Base-by-base conservation (phyloP, 2,797 vertebrate genomes). In the Enteromius argenteus region DNA sequence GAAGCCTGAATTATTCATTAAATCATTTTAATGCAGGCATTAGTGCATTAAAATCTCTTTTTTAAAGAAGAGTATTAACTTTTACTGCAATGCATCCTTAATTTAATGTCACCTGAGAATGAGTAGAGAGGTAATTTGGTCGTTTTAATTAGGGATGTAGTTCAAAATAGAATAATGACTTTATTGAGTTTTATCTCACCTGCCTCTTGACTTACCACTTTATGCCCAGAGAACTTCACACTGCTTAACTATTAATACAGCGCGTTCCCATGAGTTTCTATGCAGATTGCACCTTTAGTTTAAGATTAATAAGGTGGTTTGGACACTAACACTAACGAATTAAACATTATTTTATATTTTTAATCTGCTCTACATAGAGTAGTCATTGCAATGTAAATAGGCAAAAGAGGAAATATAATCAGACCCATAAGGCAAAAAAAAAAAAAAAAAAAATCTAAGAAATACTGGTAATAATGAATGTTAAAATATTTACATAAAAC, bases 21-120 rank as follows among this genome's bases (percentile, higher is more conserved):
- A 93, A 93, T 93, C 86, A 91, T 91, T 93, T 92, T 90, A 91
- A 93, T 91, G 87, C 75, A 87, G 81, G 86, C 46, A 87, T 93
- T 91, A 91, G 82, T 62, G 56, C n/a, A 72, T 4, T 66, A 53
- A 71, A 62, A 82, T 23, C 88, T 85, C 60, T 93, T 92, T 81
- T 86, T 83, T 32, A 3, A 21, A 85, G 81, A 83, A 23, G 58
- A 88, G 82, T 71, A 86, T 89, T 84, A 89, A 87, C 82, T 84
- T 75, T 76, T 53, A 87, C 80, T 72, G 86, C 84, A 89, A 76
- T 13, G 73, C 85, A 89, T 88, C 90, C 87, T 89, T 87, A 92
- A 91, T 92, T 93, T 91, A 91, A 93, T 93, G 93, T 79, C 76
- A 81, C 77, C 21, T 79, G 79, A 78, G 90, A 77, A 85, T 2